Base-by-base conservation (phyloP, 1,140 invertebrate species). In the Lepidurus packardi region DNA sequence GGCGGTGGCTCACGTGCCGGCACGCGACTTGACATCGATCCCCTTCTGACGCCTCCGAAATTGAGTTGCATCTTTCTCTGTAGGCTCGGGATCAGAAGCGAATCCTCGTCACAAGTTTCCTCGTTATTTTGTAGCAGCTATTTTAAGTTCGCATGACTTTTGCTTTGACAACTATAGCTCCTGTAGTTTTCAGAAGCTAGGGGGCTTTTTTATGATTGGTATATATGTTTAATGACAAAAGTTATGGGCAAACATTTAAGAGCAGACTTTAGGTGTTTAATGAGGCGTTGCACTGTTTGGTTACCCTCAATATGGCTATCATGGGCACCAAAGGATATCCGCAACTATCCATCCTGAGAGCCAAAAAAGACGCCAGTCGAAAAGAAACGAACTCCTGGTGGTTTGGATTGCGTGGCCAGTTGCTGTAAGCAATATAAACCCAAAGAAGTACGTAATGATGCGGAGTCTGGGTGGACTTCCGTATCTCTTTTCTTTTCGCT, bases 21-120 rank as follows among this genome's bases (percentile, higher is more conserved):
- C 53, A 65, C 53, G 53, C 53, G 53, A 65, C 53, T 65, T 65
- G 53, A 65, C 53, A 65, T 65, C 53, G 53, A 65, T 65, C 53
- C 53, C 53, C 53, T 65, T 65, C 53, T 65, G 53, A 65, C 53
- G 53, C 53, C 53, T 65, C 53, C 53, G 21, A 65, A 65, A 65
- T 65, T 65, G 53, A 65, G 53, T 65, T 65, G 53, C 21, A 65
- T 13, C 53, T 65, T 21, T 65, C 34, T 65, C 53, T 13, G 53
- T 21, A 9, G 53, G 53, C 53, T 65, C 53, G 9, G 53, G 53
- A 65, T 65, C 53, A 65, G 21, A 65, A 34, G 34, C 2, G 34
- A 34, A 34, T 34, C 34, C 34, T 34, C 34, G 34, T 34, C 34
- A 34, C 34, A 34, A 4, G 3, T 34, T 34, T 34, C 34, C 34